Evolutionary conservation across 2,797 vertebrate genomes (phyloP).

Genomic region (Pantherophis vulpinus): DNA sequence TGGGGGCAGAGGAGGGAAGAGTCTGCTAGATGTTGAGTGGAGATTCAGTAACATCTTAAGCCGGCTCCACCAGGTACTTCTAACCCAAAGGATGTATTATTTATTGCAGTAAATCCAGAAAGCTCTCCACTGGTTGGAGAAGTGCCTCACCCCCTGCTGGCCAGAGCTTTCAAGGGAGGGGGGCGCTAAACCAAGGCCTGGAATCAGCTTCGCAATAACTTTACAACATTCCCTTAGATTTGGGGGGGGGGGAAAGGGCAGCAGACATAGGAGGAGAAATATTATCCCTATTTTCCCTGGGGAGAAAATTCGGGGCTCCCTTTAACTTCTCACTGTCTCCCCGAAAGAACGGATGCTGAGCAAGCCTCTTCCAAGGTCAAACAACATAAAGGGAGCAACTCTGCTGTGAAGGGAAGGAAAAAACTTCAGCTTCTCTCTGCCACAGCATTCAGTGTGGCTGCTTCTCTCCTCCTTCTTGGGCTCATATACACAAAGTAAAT

Average conservation of each 20-base stretch:
- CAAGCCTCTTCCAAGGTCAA: neutral
- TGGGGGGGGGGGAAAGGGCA: rapidly evolving
- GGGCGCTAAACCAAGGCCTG: neutral
- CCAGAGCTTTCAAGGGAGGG: neutral
- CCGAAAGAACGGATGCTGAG: neutral
- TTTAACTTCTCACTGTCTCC: neutral
- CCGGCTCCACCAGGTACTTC: neutral
- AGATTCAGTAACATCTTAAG: neutral
- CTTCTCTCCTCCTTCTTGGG: too few species aligned
- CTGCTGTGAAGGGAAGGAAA: too few species aligned
- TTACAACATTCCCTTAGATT: neutral
- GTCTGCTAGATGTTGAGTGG: neutral
- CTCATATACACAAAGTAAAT: too few species aligned
- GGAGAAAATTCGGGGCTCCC: neutral
- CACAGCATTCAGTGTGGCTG: too few species aligned
- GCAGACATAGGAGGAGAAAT: neutral
- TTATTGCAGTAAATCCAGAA: neutral
- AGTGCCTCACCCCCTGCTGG: too few species aligned
- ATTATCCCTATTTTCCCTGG: neutral
- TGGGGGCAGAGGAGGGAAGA: neutral
- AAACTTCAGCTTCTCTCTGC: too few species aligned
- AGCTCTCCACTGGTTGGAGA: neutral
- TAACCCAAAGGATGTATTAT: neutral
- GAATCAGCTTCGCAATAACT: neutral
- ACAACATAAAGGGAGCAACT: neutral